These are phyloP conservation scores for Sciurus vulgaris DNA, from an alignment of 2,797 vertebrate genomes.

Conservation along the genomic window DNA sequence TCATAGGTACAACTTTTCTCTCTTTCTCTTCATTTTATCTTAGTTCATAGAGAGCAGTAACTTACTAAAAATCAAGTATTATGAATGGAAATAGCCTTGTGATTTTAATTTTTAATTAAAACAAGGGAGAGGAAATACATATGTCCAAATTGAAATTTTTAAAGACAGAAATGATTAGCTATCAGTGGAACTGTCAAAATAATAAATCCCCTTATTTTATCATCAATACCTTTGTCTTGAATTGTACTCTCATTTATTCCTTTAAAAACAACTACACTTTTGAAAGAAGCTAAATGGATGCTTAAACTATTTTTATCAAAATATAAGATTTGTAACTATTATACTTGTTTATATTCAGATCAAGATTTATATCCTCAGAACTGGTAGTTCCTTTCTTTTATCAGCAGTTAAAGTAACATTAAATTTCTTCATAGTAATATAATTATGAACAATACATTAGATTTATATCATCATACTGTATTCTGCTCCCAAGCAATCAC, in stretches of 20 bases:
- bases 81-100: background rate
- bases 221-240: background rate
- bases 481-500: background rate
- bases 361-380: slow-evolving; percentile 37
- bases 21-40: slow-evolving; percentile 10
- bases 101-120: slow-evolving; percentile 36
- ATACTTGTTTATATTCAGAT: slow-evolving; percentile 10
- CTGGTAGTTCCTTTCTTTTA: background rate
- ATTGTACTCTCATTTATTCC: background rate
- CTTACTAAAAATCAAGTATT: slow-evolving; percentile 45
- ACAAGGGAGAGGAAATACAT: background rate
- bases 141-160: slow-evolving; percentile 1
- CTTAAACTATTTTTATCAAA: slow-evolving; percentile 18
- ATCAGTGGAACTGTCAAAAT: background rate
- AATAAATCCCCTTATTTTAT: background rate
- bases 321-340: background rate
- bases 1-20: background rate
- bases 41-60: background rate
- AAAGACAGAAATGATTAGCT: background rate
- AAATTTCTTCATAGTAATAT: background rate
- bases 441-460: slow-evolving; percentile 35
- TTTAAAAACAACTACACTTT: background rate
- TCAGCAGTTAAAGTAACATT: slow-evolving; percentile 14
- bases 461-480: slow-evolving; percentile 1
- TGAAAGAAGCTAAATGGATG: slow-evolving; percentile 2